Evolutionary conservation across 2,797 vertebrate species (phyloP), one percentile per base, ranked within the genome.

Genomic region (Leptoclinus maculatus): DNA sequence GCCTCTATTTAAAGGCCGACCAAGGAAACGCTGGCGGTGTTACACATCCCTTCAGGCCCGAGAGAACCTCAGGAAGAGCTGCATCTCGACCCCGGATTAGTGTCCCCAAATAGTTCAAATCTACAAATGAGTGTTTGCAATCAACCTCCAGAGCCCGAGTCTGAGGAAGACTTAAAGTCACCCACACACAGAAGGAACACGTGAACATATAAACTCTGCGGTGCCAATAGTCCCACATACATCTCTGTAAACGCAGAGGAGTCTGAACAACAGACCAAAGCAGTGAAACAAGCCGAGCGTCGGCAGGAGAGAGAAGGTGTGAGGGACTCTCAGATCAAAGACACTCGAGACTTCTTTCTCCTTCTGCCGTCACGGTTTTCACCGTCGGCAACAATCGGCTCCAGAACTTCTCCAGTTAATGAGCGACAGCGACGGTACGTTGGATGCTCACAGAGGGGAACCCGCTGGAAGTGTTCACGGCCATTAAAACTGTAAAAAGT

Each of bases 381-480:
- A 45, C 58, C 23, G 27, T 85, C 85, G 74, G 79, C 79, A 25
- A 32, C 29, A 71, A 0, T 47, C 69, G 21, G 76, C 79, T 69
- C 41, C 69, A 34, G 1, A 65, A 56, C 66, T 10, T n/a, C 14
- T 11, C 11, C 19, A 32, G 12, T 21, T 49, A 38, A 32, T 34
- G 32, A 34, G 7, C 32, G 32, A 7, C 32, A 32, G 5, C 32
- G 32, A 32, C 32, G 32, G 5, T 32, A 32, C 32, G 32, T 7
- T 34, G 32, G 32, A 34, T 34, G 32, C 7, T 34, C 32, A 34
- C 6, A 34, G 32, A 32, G 29, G 29, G 36, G 36, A 1, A 10
- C 6, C 8, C 34, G 34, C 34, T 36, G 36, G 36, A 38, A 10
- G 9, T 0, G 36, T 58, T 73, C 29, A 1, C 1, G 4, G 66